These are phyloP conservation scores for Scophthalmus maximus DNA, from an alignment of 2,113 vertebrate genomes.

Conservation along the genomic window DNA sequence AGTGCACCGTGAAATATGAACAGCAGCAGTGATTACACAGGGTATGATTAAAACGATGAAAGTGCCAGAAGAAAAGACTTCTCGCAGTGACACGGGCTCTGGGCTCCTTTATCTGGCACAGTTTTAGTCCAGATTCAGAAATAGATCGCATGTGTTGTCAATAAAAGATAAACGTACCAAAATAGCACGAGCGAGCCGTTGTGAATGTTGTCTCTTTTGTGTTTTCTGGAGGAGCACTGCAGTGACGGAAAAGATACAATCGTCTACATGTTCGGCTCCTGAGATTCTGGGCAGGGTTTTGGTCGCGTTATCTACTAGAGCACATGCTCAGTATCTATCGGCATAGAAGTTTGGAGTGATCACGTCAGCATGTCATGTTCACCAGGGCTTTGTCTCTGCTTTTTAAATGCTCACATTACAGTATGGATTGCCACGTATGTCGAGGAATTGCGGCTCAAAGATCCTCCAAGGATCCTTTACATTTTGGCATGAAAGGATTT, in stretches of 20 bases:
- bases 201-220: constrained; percentile 13
- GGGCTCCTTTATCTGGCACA: constrained; percentile 57
- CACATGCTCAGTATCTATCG: constrained; percentile 34
- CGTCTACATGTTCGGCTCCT: constrained; percentile 28
- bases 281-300: constrained; percentile 43
- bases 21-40: constrained; percentile 49
- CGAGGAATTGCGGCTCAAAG: too few relatives aligned
- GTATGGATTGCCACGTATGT: too few relatives aligned
- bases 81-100: constrained; percentile 43
- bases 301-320: constrained; percentile 36
- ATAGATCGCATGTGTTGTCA: constrained; percentile 44
- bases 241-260: constrained; percentile 24
- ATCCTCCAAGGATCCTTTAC: neutral
- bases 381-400: neutral
- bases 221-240: constrained; percentile 23
- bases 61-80: constrained; percentile 45
- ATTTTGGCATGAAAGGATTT: constrained; percentile 3
- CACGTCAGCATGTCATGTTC: neutral
- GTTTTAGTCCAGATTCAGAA: constrained; percentile 61
- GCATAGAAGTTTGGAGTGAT: constrained; percentile 19
- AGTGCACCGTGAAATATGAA: constrained; percentile 29
- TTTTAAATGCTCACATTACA: neutral
- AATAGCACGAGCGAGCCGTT: constrained; percentile 22
- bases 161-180: constrained; percentile 35
- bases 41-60: constrained; percentile 60